phyloP scores from a whole-genome alignment of 53 echinoderm and acorn worm genomes.

The Crossaster papposus region DNA sequence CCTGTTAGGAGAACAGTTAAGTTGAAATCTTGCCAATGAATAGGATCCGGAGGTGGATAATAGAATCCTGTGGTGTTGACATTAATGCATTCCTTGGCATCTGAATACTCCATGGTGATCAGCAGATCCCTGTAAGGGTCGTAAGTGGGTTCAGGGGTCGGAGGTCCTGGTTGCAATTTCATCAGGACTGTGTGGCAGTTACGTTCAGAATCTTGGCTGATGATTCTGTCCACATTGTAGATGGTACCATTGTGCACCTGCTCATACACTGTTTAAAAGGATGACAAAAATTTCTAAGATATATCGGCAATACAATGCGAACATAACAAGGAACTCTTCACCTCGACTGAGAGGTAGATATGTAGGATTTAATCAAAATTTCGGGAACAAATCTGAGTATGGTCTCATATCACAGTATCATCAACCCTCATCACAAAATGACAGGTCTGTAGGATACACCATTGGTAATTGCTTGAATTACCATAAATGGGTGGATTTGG shows the following conservation, averaged over 20 bases:
- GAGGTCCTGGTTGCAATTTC: constrained; percentile 46
- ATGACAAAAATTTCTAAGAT: not conserved
- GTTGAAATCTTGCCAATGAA: constrained; percentile 75
- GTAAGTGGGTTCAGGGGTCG: constrained; percentile 57
- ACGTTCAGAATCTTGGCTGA: constrained; percentile 48
- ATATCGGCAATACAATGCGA: not conserved
- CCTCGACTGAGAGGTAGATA: too few relatives aligned
- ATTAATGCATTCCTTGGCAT: constrained; percentile 75
- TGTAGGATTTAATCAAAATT: too few relatives aligned
- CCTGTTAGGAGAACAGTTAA: constrained; percentile 61
- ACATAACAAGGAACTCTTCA: not conserved
- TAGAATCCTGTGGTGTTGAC: constrained; percentile 79
- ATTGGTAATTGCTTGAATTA: too few relatives aligned
- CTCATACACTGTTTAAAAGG: constrained; percentile 32
- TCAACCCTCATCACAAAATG: too few relatives aligned
- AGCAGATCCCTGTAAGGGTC: constrained; percentile 71
- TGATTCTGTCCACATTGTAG: constrained; percentile 54
- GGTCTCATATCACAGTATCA: too few relatives aligned
- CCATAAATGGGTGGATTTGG: too few relatives aligned
- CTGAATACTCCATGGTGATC: constrained; percentile 52
- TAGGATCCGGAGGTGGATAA: constrained; percentile 53
- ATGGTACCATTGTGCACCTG: constrained; percentile 56
- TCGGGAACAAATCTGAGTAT: too few relatives aligned
- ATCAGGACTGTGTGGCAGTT: constrained; percentile 63
- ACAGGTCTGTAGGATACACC: too few relatives aligned